Evolutionary conservation across 2,888 invertebrate species (phyloP).

Genomic region (Micropterix aruncella): DNA sequence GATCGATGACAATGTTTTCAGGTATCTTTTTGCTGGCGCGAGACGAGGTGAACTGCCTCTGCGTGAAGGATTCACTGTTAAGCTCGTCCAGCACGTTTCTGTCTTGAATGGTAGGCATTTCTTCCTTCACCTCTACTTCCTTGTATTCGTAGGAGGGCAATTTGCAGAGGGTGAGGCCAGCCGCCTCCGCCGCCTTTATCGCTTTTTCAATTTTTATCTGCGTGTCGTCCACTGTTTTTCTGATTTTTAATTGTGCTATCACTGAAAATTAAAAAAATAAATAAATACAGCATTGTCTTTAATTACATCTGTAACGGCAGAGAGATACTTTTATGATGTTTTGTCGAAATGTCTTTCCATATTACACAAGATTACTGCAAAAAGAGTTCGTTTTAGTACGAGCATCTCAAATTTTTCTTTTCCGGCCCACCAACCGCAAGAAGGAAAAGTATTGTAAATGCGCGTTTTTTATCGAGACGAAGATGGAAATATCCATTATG

Average conservation of each 20-base stretch:
- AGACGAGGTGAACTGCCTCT: slow-evolving; percentile 41
- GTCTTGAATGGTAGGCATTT: slow-evolving; percentile 39
- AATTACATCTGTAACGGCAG: no score
- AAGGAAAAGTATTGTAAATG: no score
- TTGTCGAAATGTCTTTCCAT: no score
- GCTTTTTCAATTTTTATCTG: slow-evolving; percentile 32
- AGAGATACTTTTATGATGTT: no score
- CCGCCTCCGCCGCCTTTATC: slow-evolving; percentile 36
- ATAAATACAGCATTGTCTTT: no score
- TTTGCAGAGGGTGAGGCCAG: slow-evolving; percentile 34
- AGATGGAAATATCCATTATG: no score
- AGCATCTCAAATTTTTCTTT: no score
- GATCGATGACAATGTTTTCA: slow-evolving; percentile 59
- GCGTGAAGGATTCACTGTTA: slow-evolving; percentile 54
- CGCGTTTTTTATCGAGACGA: no score
- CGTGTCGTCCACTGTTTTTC: slow-evolving; percentile 26
- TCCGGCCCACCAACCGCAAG: no score
- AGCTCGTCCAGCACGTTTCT: slow-evolving; percentile 50
- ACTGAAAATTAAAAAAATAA: no score
- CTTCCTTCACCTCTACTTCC: slow-evolving; percentile 31
- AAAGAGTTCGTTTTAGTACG: no score
- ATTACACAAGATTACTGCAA: no score
- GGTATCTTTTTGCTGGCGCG: slow-evolving; percentile 42
- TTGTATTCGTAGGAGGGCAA: slow-evolving; percentile 36
- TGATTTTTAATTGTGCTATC: slow-evolving; percentile 13